Conservation (phyloP, 2,113 vertebrate genomes). For the Phoxinus phoxinus region DNA sequence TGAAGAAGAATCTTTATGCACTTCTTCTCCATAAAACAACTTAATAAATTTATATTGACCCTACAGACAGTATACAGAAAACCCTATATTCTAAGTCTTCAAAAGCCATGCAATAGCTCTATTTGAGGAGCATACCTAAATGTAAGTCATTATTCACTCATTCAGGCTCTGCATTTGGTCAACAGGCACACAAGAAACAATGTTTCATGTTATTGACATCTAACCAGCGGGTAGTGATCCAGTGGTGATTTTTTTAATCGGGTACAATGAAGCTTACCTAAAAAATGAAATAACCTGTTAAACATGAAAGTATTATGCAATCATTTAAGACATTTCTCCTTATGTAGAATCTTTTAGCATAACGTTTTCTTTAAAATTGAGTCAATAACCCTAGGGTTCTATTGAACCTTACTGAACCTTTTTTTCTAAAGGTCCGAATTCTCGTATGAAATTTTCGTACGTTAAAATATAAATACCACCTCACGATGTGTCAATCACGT, state of each 20-base stretch:
- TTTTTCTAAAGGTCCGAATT: no score
- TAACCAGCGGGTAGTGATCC: not conserved
- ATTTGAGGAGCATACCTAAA: not conserved
- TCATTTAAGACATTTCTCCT: no score
- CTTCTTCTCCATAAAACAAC: not conserved
- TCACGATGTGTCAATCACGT: no score
- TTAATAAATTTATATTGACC: not conserved
- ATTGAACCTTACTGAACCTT: no score
- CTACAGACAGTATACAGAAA: not conserved
- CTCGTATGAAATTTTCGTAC: no score
- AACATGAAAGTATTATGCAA: no score
- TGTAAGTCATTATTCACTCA: not conserved
- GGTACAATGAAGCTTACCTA: not conserved
- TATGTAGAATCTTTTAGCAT: no score
- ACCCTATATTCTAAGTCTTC: not conserved
- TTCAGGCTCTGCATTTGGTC: not conserved
- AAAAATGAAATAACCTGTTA: no score
- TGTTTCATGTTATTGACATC: not conserved
- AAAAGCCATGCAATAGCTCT: not conserved
- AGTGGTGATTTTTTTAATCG: not conserved
- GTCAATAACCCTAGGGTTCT: no score
- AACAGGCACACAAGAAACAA: not conserved
- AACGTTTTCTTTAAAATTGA: no score
- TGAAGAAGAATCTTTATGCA: not conserved
- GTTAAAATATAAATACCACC: no score